Conservation (phyloP, 1,140 invertebrate species). For the Drosophila bocqueti region DNA sequence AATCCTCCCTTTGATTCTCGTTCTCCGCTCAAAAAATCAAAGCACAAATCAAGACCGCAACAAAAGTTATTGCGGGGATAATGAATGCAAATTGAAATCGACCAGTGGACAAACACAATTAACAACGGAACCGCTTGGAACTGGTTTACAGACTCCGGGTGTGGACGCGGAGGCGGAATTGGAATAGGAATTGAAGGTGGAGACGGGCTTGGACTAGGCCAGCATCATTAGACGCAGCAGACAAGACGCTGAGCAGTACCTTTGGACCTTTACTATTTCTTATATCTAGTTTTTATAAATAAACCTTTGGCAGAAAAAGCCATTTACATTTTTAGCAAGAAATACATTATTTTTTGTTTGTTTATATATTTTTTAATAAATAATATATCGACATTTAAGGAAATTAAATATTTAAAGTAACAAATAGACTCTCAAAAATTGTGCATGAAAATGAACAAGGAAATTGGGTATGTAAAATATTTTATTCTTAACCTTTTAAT, state of each 20-base stretch:
- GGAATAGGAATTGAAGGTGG: background rate
- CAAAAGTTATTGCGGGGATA: slow-evolving; percentile 16
- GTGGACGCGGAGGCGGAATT: slow-evolving; percentile 14
- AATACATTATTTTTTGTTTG: too few species aligned
- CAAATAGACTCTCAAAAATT: too few species aligned
- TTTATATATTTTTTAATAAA: too few species aligned
- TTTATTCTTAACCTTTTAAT: too few species aligned
- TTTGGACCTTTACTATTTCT: slow-evolving; percentile 1
- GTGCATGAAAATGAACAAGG: too few species aligned
- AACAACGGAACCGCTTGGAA: slow-evolving; percentile 50
- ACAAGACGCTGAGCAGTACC: slow-evolving; percentile 11
- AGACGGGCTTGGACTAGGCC: slow-evolving; percentile 17
- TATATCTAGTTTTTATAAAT: background rate
- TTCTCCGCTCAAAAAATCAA: slow-evolving; percentile 17
- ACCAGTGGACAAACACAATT: slow-evolving; percentile 51
- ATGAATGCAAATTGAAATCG: slow-evolving; percentile 63
- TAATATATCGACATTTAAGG: too few species aligned
- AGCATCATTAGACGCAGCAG: background rate
- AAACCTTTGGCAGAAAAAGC: too few species aligned
- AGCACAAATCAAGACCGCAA: slow-evolving; percentile 27
- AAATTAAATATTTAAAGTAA: too few species aligned
- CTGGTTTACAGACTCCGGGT: slow-evolving; percentile 36
- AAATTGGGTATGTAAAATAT: too few species aligned
- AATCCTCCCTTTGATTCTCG: background rate
- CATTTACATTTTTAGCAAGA: too few species aligned